Evolutionary conservation across 35 echinoderm and acorn worm species (phyloP).

Genomic region (Anneissia japonica): DNA sequence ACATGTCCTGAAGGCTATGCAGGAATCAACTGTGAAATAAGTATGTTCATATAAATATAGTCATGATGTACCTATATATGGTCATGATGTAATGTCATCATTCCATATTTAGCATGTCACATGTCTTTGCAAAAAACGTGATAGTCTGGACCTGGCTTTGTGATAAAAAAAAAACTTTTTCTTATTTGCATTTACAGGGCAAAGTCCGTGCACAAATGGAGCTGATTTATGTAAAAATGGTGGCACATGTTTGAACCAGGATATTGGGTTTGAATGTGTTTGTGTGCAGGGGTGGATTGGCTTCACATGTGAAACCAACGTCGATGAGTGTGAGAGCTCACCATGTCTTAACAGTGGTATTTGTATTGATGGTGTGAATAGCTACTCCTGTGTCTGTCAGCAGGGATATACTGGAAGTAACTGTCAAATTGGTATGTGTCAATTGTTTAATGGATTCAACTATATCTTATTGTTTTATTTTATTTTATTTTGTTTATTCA

Average conservation of each 20-base stretch:
- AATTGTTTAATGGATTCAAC: too few species aligned
- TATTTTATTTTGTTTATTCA: neutral
- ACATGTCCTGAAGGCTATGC: neutral
- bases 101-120: too few species aligned
- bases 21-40: slow-evolving; percentile 10
- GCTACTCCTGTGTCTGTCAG: neutral
- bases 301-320: neutral
- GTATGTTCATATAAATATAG: too few species aligned
- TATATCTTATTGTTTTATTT: neutral
- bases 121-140: too few species aligned
- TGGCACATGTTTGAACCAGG: neutral
- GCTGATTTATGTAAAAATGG: slow-evolving; percentile 6
- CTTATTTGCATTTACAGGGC: neutral
- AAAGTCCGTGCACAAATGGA: neutral
- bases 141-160: too few species aligned
- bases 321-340: neutral
- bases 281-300: neutral
- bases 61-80: too few species aligned
- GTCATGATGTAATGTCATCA: too few species aligned
- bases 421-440: neutral
- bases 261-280: neutral
- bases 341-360: slow-evolving; percentile 1
- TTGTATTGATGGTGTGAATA: neutral
- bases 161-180: too few species aligned
- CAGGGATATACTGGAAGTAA: neutral